Conservation (phyloP, 2,888 invertebrate species). For the Crematogaster levior region DNA sequence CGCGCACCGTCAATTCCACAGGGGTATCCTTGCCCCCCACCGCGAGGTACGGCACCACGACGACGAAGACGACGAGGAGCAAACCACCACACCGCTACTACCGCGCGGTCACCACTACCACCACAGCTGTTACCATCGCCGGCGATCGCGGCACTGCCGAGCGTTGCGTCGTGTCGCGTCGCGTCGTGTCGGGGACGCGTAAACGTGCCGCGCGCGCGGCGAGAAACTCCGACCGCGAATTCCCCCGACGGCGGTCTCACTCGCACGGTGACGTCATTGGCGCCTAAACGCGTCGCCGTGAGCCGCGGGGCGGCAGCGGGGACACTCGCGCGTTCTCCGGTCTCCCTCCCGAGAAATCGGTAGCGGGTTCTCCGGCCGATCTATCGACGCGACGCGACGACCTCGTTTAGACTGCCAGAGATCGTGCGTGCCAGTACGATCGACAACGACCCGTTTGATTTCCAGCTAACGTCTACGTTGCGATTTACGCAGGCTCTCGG, state of each 20-base stretch:
- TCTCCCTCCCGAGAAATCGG: constrained; percentile 14
- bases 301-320: constrained; percentile 61
- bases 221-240: constrained; percentile 65
- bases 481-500: too few relatives aligned
- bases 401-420: constrained; percentile 9
- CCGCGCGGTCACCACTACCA: constrained; percentile 40
- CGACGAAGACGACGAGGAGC: constrained; percentile 8
- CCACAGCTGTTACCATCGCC: constrained; percentile 5
- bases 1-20: constrained; percentile 69
- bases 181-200: constrained; percentile 51
- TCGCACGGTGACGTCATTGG: constrained; percentile 80
- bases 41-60: constrained; percentile 25
- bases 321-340: constrained; percentile 25
- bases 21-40: constrained; percentile 66
- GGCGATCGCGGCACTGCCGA: constrained; percentile 23
- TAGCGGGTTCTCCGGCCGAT: constrained; percentile 35
- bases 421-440: neutral
- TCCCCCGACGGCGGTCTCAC: constrained; percentile 64
- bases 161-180: constrained; percentile 20
- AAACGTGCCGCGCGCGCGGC: constrained; percentile 61
- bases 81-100: constrained; percentile 52
- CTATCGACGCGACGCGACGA: constrained; percentile 19
- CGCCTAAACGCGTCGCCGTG: constrained; percentile 79
- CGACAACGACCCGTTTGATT: neutral
- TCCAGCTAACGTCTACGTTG: too few relatives aligned